Base-by-base conservation (phyloP, 2,113 vertebrate genomes). In the Shinisaurus crocodilurus region DNA sequence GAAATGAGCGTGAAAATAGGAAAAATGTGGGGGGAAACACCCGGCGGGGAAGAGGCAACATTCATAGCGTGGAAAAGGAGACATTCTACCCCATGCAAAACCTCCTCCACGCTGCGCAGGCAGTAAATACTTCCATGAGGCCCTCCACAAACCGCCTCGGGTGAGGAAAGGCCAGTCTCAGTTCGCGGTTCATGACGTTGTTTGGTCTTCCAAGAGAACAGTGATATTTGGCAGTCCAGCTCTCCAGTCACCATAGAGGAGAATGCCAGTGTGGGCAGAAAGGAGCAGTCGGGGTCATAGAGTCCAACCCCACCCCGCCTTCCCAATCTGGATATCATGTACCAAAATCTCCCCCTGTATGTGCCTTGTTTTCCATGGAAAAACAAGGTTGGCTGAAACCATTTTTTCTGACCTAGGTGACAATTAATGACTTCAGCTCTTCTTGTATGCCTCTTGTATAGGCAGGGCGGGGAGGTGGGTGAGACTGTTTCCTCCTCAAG, bases 1-100 rank as follows among this genome's bases (percentile, higher is more conserved):
- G 82, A 91, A 91, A 91, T 74, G 87, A 91, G 90, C 90, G 37
- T 81, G 90, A 91, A 91, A 91, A 88, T 88, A 85, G 54, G 76
- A 88, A 88, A 89, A 88, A 90, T 90, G 45, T 72, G 72, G 67
- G 76, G 60, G 34, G 25, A 45, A 85, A 88, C 63, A 80, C 87
- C 90, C 54, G 37, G 50, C 15, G 75, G 87, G 82, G 63, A 70
- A 60, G 87, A 81, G 32, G 48, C 75, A 72, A 63, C 25, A 37
- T 85, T 91, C 40, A 63, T 63, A 85, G 75, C 3, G 0, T 85
- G 82, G 65, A 88, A 72, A 85, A 91, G 82, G 90, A 85, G 82
- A 74, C 90, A 91, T 89, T 91, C 87, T 45, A 70, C 86, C 84
- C 67, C 74, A 37, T 81, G 87, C 65, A n/a, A 54, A 80, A 80